Evolutionary conservation across 2,888 invertebrate genomes (phyloP), one percentile per base, ranked within the genome.

Genomic region (Hypena proboscidalis): DNA sequence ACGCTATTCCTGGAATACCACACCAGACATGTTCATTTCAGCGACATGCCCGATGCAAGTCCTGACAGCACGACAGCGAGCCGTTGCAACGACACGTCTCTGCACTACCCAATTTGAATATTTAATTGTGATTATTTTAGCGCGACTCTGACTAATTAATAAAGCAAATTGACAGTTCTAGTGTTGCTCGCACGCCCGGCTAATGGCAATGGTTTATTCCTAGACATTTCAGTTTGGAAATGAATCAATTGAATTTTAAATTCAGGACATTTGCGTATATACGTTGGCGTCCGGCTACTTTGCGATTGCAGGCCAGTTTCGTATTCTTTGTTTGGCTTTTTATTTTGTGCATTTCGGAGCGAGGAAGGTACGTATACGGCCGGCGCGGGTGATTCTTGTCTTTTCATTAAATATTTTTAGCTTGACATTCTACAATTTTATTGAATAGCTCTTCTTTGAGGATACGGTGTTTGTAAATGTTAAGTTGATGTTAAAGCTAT

Each of bases 101-200:
- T 83, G 88, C 89, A 88, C 90, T 89, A 74, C 69, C 78, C 70
- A 77, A 80, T 85, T 76, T 88, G 82, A 88, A 89, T 89, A 81
- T 86, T 89, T 83, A 81, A 86, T 86, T 79, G 76, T 55, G 68
- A 78, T 79, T 85, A 85, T 86, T 85, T 83, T 77, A 74, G 80
- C 67, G 62, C 72, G 62, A 74, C 67, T 67, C 72, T 64, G 62
- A 67, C 72, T 82, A 83, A 84, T 84, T 83, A 79, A 80, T 83
- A 77, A 77, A 74, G 69, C 76, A 77, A 82, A 82, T 83, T 82
- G 83, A 77, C 77, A 71, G 66, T 57, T 64, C 73, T 69, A 69
- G 63, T 71, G 64, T 66, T 54, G 64, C 63, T 64, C 57, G 59
- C 59, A 60, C 66, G 46, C 43, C 51, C 54, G 55, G 11, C 68